These are phyloP conservation scores for Bombus sylvicola DNA, from an alignment of 1,140 invertebrate species.

Conservation along the genomic window DNA sequence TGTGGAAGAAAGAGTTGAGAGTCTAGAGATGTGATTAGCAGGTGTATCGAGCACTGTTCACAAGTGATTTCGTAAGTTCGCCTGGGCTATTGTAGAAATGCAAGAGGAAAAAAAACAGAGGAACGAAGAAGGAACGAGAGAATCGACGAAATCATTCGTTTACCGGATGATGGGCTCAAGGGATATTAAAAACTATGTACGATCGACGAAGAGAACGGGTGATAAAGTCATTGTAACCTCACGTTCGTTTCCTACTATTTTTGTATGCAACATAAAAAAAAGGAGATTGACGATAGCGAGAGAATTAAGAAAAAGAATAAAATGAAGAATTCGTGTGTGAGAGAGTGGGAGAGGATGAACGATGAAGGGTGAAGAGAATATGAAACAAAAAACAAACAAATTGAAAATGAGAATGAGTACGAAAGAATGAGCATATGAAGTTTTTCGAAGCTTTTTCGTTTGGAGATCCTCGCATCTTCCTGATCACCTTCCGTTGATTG, in stretches of 20 bases:
- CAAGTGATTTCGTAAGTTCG: slow-evolving; percentile 54
- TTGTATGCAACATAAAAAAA: slow-evolving; percentile 59
- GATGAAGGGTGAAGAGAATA: slow-evolving; percentile 43
- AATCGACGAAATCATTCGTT: not conserved
- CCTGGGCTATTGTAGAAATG: slow-evolving; percentile 32
- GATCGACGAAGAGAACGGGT: slow-evolving; percentile 54
- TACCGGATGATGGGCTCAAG: slow-evolving; percentile 13
- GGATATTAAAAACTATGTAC: slow-evolving; percentile 27
- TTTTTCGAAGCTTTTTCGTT: not conserved
- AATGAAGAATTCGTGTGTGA: slow-evolving; percentile 36
- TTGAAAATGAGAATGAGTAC: not conserved
- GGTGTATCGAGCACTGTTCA: not conserved
- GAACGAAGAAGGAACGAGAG: not conserved
- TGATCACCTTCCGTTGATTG: slow-evolving; percentile 51
- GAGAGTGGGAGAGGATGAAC: slow-evolving; percentile 46
- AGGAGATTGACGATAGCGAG: slow-evolving; percentile 57
- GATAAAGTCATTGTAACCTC: slow-evolving; percentile 55
- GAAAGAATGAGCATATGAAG: slow-evolving; percentile 32
- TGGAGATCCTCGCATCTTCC: slow-evolving; percentile 18
- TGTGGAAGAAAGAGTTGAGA: not conserved
- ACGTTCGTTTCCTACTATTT: slow-evolving; percentile 68
- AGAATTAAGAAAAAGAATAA: slow-evolving; percentile 3
- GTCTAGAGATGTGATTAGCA: not conserved
- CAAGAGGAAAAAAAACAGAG: not conserved
- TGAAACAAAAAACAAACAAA: not conserved